Conservation (phyloP, 2,113 vertebrate species). For the Anarhynchus alexandrinus region DNA sequence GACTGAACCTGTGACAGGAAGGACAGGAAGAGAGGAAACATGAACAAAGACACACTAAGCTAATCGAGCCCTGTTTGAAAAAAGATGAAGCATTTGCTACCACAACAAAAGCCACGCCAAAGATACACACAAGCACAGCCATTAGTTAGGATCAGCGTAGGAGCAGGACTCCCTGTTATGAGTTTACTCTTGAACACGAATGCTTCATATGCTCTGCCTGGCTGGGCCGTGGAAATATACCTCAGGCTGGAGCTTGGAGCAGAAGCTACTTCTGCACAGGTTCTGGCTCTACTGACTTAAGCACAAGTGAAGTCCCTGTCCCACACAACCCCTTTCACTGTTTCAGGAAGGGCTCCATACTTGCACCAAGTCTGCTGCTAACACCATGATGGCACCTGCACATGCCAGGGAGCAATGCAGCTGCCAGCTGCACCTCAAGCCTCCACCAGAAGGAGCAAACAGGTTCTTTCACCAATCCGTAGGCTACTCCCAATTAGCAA, state of each 20-base stretch:
- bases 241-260: not conserved
- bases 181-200: not conserved
- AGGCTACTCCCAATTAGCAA: not conserved
- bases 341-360: not conserved
- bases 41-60: not conserved
- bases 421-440: not conserved
- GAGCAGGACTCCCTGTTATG: not conserved
- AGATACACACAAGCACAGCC: not conserved
- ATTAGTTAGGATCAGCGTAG: not conserved
- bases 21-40: not conserved
- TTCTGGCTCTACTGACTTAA: not conserved
- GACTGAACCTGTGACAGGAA: not conserved
- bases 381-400: fast-evolving
- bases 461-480: not conserved
- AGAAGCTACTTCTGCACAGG: not conserved
- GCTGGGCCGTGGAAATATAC: not conserved
- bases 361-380: not conserved
- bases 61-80: not conserved
- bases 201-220: not conserved
- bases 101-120: not conserved
- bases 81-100: not conserved
- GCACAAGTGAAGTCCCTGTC: not conserved
- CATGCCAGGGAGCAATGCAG: not conserved
- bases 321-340: not conserved
- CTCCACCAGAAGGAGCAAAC: not conserved